A percentile compares a stretch with the other conserved stretches of the same genome.
Evolutionary conservation across 2,113 vertebrate species (phyloP).

Genomic region (Girardinichthys multiradiatus): DNA sequence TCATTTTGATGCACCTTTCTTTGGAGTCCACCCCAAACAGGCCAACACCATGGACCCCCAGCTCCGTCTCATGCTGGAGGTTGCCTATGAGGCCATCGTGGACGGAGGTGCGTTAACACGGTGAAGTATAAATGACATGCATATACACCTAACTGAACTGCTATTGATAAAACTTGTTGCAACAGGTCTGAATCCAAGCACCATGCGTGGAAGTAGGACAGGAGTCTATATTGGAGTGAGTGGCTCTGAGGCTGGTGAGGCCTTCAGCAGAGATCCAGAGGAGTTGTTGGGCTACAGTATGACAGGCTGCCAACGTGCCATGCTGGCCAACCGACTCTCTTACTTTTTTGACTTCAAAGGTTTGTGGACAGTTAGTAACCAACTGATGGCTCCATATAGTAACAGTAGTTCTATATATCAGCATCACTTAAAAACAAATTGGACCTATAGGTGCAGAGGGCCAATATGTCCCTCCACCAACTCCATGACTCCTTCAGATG

Average conservation of each 20-base stretch:
- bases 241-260: conserved; percentile 91
- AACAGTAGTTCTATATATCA: no score
- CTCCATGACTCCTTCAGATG: no score
- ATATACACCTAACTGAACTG: not conserved
- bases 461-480: no score
- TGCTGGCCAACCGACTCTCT: conserved; percentile 96
- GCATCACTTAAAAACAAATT: no score
- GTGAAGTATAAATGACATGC: not conserved
- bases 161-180: no score
- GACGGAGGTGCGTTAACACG: conserved; percentile 85
- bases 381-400: no score
- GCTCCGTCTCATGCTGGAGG: conserved; percentile 90
- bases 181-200: conserved; percentile 87
- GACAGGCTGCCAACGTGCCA: conserved; percentile 95
- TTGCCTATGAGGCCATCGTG: conserved; percentile 92
- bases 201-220: conserved; percentile 86
- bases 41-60: conserved; percentile 98
- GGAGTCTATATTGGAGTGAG: conserved; percentile 95
- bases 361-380: conserved; percentile 52
- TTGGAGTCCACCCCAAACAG: conserved; percentile 92
- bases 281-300: conserved; percentile 97
- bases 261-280: conserved; percentile 92
- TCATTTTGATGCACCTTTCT: conserved; percentile 93
- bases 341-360: conserved; percentile 93
- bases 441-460: no score